Evolutionary conservation across 2,797 vertebrate genomes (phyloP).

Genomic region (Buphagus erythrorhynchus): DNA sequence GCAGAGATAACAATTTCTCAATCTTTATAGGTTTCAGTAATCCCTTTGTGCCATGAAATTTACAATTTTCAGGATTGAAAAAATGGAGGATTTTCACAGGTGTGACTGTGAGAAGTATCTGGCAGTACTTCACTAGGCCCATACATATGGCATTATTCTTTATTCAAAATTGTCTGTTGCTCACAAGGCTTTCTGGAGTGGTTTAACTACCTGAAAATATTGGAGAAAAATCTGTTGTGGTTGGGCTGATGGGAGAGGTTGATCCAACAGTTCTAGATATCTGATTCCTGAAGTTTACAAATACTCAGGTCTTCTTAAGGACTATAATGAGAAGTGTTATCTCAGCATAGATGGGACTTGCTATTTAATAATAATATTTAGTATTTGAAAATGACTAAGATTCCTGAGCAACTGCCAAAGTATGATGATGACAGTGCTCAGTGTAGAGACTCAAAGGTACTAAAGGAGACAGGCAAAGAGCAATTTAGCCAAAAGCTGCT

Average conservation of each 20-base stretch:
- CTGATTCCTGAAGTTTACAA: not conserved
- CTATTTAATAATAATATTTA: not conserved
- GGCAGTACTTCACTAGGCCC: not conserved
- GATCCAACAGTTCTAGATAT: not conserved
- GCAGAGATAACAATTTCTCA: slow-evolving; percentile 55
- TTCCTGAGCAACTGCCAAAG: not conserved
- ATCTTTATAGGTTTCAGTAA: slow-evolving; percentile 58
- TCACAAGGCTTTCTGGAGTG: not conserved
- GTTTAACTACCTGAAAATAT: not conserved
- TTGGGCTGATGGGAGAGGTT: not conserved
- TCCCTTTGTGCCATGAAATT: slow-evolving; percentile 19
- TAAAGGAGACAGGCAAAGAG: not conserved
- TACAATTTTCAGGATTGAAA: slow-evolving; percentile 21
- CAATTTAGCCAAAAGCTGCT: not conserved
- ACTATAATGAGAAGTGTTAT: not conserved
- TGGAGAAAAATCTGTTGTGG: not conserved
- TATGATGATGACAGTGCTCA: not conserved
- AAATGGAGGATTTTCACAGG: not conserved
- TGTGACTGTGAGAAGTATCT: not conserved
- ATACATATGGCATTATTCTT: not conserved
- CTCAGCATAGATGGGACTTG: not conserved
- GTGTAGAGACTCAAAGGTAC: not conserved
- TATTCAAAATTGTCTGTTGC: not conserved
- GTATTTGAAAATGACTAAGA: not conserved
- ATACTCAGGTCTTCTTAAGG: not conserved